These are phyloP conservation scores for Piezodorus guildinii DNA, from an alignment of 1,140 invertebrate genomes.

Conservation along the genomic window DNA sequence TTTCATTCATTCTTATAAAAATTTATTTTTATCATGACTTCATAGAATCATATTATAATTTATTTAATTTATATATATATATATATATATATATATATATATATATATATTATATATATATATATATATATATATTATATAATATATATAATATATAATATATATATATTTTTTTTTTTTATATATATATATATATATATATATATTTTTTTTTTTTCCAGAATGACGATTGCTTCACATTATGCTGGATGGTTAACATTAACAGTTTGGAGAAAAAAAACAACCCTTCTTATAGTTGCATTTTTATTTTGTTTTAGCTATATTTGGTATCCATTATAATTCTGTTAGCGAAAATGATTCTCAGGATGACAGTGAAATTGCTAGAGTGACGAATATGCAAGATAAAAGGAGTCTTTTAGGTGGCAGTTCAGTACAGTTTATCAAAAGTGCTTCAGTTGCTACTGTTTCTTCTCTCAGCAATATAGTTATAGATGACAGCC, in stretches of 20 bases:
- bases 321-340: conserved; percentile 33
- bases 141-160: no score
- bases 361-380: conserved; percentile 17
- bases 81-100: no score
- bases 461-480: not conserved
- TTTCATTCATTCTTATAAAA: no score
- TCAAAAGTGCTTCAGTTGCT: conserved; percentile 9
- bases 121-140: no score
- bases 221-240: conserved; percentile 27
- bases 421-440: conserved; percentile 19
- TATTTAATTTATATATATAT: no score
- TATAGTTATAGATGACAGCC: not conserved
- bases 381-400: conserved; percentile 14
- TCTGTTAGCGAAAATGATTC: conserved; percentile 16
- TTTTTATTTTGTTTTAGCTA: conserved; percentile 26
- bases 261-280: conserved; percentile 32
- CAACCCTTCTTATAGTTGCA: conserved; percentile 28
- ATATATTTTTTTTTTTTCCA: not conserved
- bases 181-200: not conserved
- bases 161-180: no score
- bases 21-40: no score
- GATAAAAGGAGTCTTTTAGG: conserved; percentile 21
- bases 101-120: no score
- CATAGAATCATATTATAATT: no score
- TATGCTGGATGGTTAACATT: conserved; percentile 31